Evolutionary conservation across 1,140 invertebrate genomes (phyloP).

Genomic region (Drosophila rhopaloa): DNA sequence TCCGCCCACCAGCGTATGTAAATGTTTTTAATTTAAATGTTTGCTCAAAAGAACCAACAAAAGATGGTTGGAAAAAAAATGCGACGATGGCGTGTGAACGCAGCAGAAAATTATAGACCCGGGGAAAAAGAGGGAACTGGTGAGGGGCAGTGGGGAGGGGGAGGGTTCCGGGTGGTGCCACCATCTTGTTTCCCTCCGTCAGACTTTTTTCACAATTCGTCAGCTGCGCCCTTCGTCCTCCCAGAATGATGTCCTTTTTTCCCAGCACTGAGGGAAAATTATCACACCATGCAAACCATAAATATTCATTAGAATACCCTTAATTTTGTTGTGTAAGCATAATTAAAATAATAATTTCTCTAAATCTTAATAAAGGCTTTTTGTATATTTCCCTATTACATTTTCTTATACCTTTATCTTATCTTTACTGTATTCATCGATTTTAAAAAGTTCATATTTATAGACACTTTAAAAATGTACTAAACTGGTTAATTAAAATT

Average conservation of each 20-base stretch:
- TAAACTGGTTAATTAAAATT: too few relatives aligned
- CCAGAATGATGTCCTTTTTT: slow-evolving; percentile 54
- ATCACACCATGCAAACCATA: too few relatives aligned
- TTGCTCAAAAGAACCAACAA: slow-evolving; percentile 70
- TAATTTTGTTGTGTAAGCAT: too few relatives aligned
- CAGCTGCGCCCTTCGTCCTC: slow-evolving; percentile 67
- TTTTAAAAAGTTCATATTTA: too few relatives aligned
- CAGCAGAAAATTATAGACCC: slow-evolving; percentile 74
- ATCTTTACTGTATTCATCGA: too few relatives aligned
- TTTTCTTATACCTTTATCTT: too few relatives aligned
- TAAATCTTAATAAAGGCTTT: too few relatives aligned
- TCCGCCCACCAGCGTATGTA: slow-evolving; percentile 53
- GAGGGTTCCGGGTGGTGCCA: slow-evolving; percentile 29
- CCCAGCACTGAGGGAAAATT: background rate
- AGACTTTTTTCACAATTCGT: slow-evolving; percentile 80
- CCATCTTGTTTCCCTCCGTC: slow-evolving; percentile 56
- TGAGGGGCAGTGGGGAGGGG: background rate
- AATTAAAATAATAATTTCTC: too few relatives aligned
- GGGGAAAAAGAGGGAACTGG: slow-evolving; percentile 9
- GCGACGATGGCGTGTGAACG: slow-evolving; percentile 81
- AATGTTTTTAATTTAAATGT: slow-evolving; percentile 83
- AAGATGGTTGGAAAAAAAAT: slow-evolving; percentile 57
- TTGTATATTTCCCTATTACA: too few relatives aligned
- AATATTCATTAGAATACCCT: too few relatives aligned
- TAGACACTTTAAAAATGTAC: too few relatives aligned